Percentiles rank a stretch among this genome's conserved stretches.
Evolutionary conservation across 1,140 invertebrate species (phyloP).

Genomic region (Drosophila azteca): DNA sequence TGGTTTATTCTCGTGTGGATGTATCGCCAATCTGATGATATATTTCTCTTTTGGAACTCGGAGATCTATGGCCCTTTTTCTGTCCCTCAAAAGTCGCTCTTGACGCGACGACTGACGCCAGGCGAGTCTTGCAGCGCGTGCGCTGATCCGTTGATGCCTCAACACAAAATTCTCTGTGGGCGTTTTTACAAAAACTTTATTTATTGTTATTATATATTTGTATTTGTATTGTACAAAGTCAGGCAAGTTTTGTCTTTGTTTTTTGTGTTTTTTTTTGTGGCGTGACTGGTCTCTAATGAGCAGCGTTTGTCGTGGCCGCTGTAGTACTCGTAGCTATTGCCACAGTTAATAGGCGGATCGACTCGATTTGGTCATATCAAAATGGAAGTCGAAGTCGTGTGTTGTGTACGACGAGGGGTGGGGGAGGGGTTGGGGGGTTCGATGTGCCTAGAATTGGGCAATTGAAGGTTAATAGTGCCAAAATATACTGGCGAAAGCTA

Average conservation of each 20-base stretch:
- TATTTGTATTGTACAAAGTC: slow-evolving; percentile 50
- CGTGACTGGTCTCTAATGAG: slow-evolving; percentile 49
- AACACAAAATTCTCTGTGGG: slow-evolving; percentile 50
- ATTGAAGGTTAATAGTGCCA: slow-evolving; percentile 78
- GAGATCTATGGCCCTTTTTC: too few relatives aligned
- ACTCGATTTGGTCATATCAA: slow-evolving; percentile 73
- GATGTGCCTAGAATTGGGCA: slow-evolving; percentile 33
- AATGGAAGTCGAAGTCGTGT: slow-evolving; percentile 75
- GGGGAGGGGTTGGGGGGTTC: slow-evolving; percentile 8
- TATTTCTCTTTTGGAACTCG: too few relatives aligned
- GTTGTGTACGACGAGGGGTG: background rate
- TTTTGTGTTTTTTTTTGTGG: slow-evolving; percentile 37
- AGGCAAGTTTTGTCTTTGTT: slow-evolving; percentile 7
- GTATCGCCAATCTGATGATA: too few relatives aligned
- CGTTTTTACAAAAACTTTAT: slow-evolving; percentile 50
- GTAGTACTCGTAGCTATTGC: slow-evolving; percentile 9
- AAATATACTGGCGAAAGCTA: slow-evolving; percentile 33
- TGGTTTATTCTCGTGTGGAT: too few relatives aligned
- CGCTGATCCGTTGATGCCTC: background rate
- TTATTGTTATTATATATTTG: slow-evolving; percentile 49
- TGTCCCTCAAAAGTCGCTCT: too few relatives aligned
- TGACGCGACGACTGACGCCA: too few relatives aligned
- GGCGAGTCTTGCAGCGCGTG: background rate
- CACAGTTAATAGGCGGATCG: slow-evolving; percentile 54
- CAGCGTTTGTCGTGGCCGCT: slow-evolving; percentile 23